A percentile compares a stretch with the other conserved stretches of the same genome.
Evolutionary conservation across 2,888 invertebrate species (phyloP).

Genomic region (Lithophane leautieri): DNA sequence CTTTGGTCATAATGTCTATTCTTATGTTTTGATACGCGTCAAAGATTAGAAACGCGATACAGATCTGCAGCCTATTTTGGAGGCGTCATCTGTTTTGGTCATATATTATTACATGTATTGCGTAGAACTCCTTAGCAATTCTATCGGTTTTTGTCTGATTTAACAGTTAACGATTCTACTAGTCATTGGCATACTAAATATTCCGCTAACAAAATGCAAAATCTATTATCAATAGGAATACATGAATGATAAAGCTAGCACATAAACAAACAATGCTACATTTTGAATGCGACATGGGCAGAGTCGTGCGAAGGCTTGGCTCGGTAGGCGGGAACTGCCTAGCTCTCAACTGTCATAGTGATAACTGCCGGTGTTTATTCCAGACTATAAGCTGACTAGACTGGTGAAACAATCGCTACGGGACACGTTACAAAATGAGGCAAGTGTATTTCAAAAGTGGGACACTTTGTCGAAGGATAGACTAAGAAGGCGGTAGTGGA

Average conservation of each 20-base stretch:
- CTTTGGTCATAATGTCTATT: slow-evolving; percentile 53
- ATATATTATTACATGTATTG: slow-evolving; percentile 1
- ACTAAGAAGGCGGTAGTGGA: not conserved
- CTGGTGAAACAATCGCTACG: slow-evolving; percentile 42
- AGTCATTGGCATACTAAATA: slow-evolving; percentile 14
- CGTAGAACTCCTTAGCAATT: not conserved
- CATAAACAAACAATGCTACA: slow-evolving; percentile 56
- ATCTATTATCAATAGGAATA: slow-evolving; percentile 39
- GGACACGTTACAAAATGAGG: slow-evolving; percentile 45
- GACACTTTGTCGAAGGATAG: not conserved
- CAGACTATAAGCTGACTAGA: slow-evolving; percentile 28
- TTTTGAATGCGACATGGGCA: slow-evolving; percentile 55
- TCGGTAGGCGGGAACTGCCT: slow-evolving; percentile 56
- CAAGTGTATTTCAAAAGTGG: slow-evolving; percentile 34
- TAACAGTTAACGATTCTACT: not conserved
- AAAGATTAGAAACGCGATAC: slow-evolving; percentile 42
- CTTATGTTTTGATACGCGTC: slow-evolving; percentile 45
- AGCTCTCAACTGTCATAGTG: slow-evolving; percentile 28
- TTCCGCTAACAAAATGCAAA: slow-evolving; percentile 12
- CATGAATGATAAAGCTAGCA: slow-evolving; percentile 47
- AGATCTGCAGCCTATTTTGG: slow-evolving; percentile 28
- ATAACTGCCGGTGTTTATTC: slow-evolving; percentile 32
- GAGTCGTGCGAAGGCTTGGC: slow-evolving; percentile 69
- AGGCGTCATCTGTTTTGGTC: not conserved
- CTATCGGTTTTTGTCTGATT: not conserved